Evolutionary conservation across 2,888 invertebrate species (phyloP).

Genomic region (Torymus auratus): DNA sequence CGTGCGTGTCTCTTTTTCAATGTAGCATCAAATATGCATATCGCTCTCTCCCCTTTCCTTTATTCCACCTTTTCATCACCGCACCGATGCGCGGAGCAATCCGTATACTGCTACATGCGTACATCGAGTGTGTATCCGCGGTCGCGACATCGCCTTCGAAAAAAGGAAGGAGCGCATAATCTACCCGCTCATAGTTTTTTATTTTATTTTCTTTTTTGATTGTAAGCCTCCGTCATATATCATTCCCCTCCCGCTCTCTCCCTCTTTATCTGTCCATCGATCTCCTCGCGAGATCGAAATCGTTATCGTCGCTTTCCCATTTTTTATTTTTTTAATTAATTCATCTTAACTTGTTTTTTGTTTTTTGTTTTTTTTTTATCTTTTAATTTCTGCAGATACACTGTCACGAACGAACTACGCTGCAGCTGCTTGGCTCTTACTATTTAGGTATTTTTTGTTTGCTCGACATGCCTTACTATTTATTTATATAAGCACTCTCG

Average conservation of each 20-base stretch:
- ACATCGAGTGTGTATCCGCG: not conserved
- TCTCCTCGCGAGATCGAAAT: too few species aligned
- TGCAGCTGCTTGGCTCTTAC: slow-evolving; percentile 20
- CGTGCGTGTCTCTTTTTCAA: not conserved
- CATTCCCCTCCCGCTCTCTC: not conserved
- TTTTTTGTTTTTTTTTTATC: not conserved
- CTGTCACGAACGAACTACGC: slow-evolving; percentile 13
- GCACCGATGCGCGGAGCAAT: not conserved
- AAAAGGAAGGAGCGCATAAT: slow-evolving; percentile 50
- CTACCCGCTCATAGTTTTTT: slow-evolving; percentile 41
- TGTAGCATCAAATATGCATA: slow-evolving; percentile 54
- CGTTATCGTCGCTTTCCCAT: too few species aligned
- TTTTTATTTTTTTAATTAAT: too few species aligned
- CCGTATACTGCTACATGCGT: too few species aligned
- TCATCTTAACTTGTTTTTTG: not conserved
- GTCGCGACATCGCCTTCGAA: slow-evolving; percentile 43
- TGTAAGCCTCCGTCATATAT: slow-evolving; percentile 54
- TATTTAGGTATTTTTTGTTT: slow-evolving; percentile 15
- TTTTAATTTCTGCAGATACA: slow-evolving; percentile 17
- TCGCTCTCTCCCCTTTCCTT: slow-evolving; percentile 53
- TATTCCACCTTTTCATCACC: not conserved
- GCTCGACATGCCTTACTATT: slow-evolving; percentile 4
- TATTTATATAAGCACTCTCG: not conserved
- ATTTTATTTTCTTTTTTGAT: slow-evolving; percentile 53
- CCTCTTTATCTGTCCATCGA: not conserved